Conservation (phyloP, 1,140 invertebrate genomes). For the Nixonia krombeini region DNA sequence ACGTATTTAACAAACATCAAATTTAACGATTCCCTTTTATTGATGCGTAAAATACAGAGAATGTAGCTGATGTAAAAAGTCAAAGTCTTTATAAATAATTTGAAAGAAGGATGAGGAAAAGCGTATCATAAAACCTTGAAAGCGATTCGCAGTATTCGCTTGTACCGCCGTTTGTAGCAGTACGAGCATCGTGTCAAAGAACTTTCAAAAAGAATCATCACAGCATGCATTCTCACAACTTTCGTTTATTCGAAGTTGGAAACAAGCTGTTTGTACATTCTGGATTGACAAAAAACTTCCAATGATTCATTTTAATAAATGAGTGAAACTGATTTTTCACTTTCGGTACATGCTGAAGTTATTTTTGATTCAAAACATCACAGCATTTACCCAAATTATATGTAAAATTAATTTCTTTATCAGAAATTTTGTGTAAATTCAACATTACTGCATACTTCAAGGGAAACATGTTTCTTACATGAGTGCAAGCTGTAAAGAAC, state of each 20-base stretch:
- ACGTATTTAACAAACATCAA: conserved; percentile 1
- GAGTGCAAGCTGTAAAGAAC: too few relatives aligned
- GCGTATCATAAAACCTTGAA: not conserved
- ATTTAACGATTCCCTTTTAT: not conserved
- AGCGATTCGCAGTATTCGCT: not conserved
- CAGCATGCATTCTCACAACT: not conserved
- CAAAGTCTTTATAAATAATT: conserved; percentile 3
- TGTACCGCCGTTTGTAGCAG: not conserved
- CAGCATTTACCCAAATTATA: too few relatives aligned
- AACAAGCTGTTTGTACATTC: not conserved
- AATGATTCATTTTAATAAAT: not conserved
- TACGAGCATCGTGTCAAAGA: conserved; percentile 4
- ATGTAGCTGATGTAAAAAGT: conserved; percentile 1
- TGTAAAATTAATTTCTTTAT: too few relatives aligned
- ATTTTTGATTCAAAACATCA: too few relatives aligned
- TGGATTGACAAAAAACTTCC: not conserved
- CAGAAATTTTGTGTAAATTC: too few relatives aligned
- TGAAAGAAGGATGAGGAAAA: conserved; percentile 3
- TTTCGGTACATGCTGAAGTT: too few relatives aligned
- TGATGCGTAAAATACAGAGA: not conserved
- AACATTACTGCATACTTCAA: too few relatives aligned
- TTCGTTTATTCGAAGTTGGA: not conserved
- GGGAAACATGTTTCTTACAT: too few relatives aligned
- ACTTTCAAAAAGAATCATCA: not conserved
- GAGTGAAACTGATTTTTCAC: not conserved